phyloP scores from a whole-genome alignment of 2,888 invertebrate genomes.

The Poecilus cupreus region DNA sequence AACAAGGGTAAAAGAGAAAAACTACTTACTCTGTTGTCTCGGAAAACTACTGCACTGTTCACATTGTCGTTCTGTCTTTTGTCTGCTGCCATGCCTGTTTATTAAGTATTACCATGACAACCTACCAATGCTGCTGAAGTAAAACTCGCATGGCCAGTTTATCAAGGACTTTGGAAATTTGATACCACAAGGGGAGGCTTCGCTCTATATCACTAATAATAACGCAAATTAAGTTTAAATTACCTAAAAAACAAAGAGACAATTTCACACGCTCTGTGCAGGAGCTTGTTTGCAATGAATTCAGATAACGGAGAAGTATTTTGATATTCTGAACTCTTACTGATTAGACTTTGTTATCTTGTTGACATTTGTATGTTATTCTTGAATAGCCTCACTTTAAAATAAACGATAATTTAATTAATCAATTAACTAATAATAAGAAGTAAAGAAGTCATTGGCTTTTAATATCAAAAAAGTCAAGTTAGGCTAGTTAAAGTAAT shows the following conservation, averaged over 20 bases:
- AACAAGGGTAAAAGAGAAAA: constrained; percentile 5
- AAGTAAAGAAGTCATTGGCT: neutral
- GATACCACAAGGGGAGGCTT: constrained; percentile 24
- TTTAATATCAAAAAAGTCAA: neutral
- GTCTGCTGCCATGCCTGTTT: constrained; percentile 36
- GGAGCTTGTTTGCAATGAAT: constrained; percentile 29
- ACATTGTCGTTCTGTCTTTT: constrained; percentile 30
- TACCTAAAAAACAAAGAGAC: constrained; percentile 11
- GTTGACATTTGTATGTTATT: constrained; percentile 15
- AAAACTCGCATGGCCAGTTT: neutral
- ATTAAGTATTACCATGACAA: constrained; percentile 49
- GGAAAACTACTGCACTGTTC: constrained; percentile 48
- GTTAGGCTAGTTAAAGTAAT: neutral
- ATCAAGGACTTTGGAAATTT: constrained; percentile 42
- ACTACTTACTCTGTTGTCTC: constrained; percentile 50
- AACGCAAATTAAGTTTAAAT: constrained; percentile 4
- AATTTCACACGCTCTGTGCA: neutral
- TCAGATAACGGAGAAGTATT: constrained; percentile 25
- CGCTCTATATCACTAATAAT: neutral
- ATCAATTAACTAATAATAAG: neutral
- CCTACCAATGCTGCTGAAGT: neutral
- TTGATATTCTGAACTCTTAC: constrained; percentile 24
- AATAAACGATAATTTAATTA: neutral
- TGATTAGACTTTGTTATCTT: constrained; percentile 43
- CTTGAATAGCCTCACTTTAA: neutral